These are phyloP conservation scores for Chaetophractus vellerosus DNA, from an alignment of 2,797 vertebrate species.

Conservation along the genomic window DNA sequence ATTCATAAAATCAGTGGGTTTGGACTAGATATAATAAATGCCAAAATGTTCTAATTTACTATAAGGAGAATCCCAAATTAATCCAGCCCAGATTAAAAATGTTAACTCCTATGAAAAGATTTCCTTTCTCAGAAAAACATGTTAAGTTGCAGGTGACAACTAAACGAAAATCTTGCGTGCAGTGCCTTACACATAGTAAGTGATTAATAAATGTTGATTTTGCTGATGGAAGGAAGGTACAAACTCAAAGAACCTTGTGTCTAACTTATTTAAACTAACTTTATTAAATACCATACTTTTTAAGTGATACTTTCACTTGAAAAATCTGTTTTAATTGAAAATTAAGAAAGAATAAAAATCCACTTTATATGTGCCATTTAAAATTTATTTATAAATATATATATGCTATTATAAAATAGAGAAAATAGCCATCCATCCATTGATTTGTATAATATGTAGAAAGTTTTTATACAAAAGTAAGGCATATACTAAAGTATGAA, in stretches of 20 bases:
- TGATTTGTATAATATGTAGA: background rate
- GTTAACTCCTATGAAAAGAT: background rate
- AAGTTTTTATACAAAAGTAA: conserved; percentile 35
- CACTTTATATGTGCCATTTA: conserved; percentile 11
- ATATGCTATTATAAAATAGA: background rate
- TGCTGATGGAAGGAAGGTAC: background rate
- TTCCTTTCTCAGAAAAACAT: background rate
- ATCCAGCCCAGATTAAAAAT: background rate
- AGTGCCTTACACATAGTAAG: background rate
- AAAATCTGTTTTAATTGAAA: conserved; percentile 32
- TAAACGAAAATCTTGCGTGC: background rate
- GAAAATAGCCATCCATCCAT: background rate
- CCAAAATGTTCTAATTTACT: background rate
- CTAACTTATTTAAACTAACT: conserved; percentile 7
- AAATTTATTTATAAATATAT: conserved; percentile 47
- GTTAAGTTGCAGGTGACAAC: background rate
- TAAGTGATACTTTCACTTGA: conserved; percentile 12
- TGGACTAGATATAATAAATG: background rate
- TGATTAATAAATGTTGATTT: conserved; percentile 25
- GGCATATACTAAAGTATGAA: background rate
- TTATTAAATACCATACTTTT: background rate
- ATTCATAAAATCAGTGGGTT: background rate
- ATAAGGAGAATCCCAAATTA: background rate
- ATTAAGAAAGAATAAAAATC: background rate
- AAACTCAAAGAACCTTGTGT: background rate